Base-by-base conservation (phyloP, 2,113 vertebrate genomes). In the Empidonax traillii region DNA sequence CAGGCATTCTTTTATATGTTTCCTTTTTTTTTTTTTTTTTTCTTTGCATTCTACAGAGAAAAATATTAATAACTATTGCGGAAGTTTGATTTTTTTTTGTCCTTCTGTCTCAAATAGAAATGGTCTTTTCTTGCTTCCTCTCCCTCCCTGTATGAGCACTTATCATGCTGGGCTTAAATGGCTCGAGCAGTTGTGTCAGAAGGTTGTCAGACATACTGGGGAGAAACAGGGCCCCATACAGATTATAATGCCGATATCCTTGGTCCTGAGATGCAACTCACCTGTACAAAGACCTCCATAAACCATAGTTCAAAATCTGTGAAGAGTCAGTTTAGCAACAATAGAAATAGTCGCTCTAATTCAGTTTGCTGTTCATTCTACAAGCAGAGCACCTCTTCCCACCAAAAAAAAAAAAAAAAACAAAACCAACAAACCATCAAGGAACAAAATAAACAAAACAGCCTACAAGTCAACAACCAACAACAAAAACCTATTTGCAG, bases 371-470 rank as follows among this genome's bases (percentile, higher is more conserved):
- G 46, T 63, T 84, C 18, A 74, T 66, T 89, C 35, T 89, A 76
- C 20, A 35, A 46, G 72, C 5, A 28, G 9, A 4, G 6, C 3
- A 3, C 17, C 2, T 12, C 11, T 6, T 15, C 1, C 14, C 9
- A 35, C 7, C 12, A 46, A 76, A 77, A 12, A 21, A 13, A 5
- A 4, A 37, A 6, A 33, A 30, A 56, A 20, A 6, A 30, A 8
- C 30, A 24, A 20, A 5, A 43, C 14, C 43, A 41, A 41, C 39
- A 41, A 41, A 41, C 39, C 39, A 41, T 41, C 13, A 24, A 66
- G 6, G 3, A 31, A 43, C 3, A 8, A 17, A 30, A 58, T 18
- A 33, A 28, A 71, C 10, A 39, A 63, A 67, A 23, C 5, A 31
- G 30, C 6, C 13, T 87, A 61, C 49, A 72, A 69, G 74, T 10